phyloP scores from a whole-genome alignment of 2,797 vertebrate species.

The Streptopelia turtur region DNA sequence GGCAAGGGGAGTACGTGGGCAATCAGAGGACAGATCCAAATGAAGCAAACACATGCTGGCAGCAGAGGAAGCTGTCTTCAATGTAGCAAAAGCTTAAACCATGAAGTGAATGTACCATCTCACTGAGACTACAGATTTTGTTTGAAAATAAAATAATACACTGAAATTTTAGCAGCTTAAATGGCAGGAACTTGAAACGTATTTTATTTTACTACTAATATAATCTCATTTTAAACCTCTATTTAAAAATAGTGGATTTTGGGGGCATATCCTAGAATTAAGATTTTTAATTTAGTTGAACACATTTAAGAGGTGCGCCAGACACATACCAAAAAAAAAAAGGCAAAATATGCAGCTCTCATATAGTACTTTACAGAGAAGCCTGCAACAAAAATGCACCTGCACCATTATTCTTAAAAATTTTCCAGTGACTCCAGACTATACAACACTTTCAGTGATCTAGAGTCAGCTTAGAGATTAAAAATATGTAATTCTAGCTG shows the following conservation, averaged over 20 bases:
- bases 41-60: neutral
- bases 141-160: neutral
- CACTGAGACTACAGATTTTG: neutral
- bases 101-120: neutral
- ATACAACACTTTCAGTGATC: neutral
- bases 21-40: neutral
- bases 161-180: neutral
- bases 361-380: neutral
- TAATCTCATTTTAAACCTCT: neutral
- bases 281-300: neutral
- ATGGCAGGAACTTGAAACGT: neutral
- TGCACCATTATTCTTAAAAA: neutral
- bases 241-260: neutral
- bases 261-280: neutral
- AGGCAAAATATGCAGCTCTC: neutral
- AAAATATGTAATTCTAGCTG: neutral
- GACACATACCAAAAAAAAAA: neutral
- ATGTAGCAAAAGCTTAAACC: slow-evolving; percentile 15
- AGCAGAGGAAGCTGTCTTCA: neutral
- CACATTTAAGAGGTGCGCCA: neutral
- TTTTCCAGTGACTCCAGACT: neutral
- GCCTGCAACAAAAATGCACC: neutral
- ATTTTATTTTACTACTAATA: neutral
- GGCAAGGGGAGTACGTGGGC: neutral
- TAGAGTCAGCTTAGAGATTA: neutral